Evolutionary conservation across 2,797 vertebrate genomes (phyloP), one percentile per base, ranked within the genome.

Genomic region (Semotilus atromaculatus): DNA sequence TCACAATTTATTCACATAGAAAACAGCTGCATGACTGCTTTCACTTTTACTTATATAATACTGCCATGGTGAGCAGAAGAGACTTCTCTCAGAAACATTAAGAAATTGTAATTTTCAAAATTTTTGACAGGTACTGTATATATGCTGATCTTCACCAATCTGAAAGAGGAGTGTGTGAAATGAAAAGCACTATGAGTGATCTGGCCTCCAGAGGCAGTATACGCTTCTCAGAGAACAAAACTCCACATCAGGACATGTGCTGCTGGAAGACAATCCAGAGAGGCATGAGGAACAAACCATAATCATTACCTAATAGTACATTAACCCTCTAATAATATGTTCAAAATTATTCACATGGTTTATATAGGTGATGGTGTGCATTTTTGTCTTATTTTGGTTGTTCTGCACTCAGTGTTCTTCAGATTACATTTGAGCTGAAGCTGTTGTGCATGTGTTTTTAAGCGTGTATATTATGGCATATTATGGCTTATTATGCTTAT

Each of bases 191-290:
- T 26, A 36, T 76, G 48, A 45, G 9, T 34, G 68, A 51, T 73
- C 18, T 14, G 80, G 86, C 90, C 91, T 90, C 85, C 89, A 89
- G 89, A 86, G 92, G 90, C 86, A 90, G 88, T 82, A 81, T 81
- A 89, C 84, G 62, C 86, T 86, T 14, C 48, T 40, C 34, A 87
- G 71, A 79, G 80, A 82, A 86, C 85, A 36, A 16, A 45, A 23
- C 60, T 1, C 36, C 64, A 51, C 82, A 66, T 60, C 62, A 48
- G 45, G 4, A 14, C 40, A 45, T 80, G 62, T 34, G 64, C 26
- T 68, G 40, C 79, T 70, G n/a, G 45, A 43, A 40, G 31, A 55
- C 43, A 38, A 53, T 5, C 26, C 48, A 26, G 5, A 72, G 40
- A 45, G 26, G 40, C 45, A 34, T 74, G 21, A 34, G 74, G 62